Conservation (phyloP, 2,797 vertebrate genomes). For the Perodicticus potto region DNA sequence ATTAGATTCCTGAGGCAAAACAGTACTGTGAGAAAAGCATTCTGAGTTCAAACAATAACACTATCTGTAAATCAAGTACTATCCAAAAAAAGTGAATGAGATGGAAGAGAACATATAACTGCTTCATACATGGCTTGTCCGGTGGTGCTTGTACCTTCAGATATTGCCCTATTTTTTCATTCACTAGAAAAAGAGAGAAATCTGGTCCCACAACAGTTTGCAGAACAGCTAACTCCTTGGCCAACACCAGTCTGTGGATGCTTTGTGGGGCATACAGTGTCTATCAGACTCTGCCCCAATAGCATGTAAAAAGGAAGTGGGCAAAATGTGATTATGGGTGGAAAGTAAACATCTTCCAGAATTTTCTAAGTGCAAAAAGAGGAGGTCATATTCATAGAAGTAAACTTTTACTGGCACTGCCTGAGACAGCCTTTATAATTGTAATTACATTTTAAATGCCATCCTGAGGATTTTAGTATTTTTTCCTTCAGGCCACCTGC, state of each 20-base stretch:
- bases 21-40: not conserved
- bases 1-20: not conserved
- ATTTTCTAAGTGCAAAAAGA: constrained; percentile 13
- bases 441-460: not conserved
- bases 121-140: not conserved
- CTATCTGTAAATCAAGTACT: constrained; percentile 5
- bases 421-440: not conserved
- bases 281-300: not conserved
- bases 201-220: not conserved
- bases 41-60: constrained; percentile 13
- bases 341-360: constrained; percentile 21
- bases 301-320: not conserved
- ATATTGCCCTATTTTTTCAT: not conserved
- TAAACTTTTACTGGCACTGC: not conserved
- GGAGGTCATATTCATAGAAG: not conserved
- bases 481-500: constrained; percentile 7
- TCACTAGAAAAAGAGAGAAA: not conserved
- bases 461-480: not conserved
- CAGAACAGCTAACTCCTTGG: not conserved
- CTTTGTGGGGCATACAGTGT: not conserved
- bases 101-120: not conserved
- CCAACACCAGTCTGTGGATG: not conserved
- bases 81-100: not conserved
- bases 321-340: not conserved
- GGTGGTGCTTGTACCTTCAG: not conserved